phyloP scores from a whole-genome alignment of 2,797 vertebrate species.

The Tenualosa ilisha region DNA sequence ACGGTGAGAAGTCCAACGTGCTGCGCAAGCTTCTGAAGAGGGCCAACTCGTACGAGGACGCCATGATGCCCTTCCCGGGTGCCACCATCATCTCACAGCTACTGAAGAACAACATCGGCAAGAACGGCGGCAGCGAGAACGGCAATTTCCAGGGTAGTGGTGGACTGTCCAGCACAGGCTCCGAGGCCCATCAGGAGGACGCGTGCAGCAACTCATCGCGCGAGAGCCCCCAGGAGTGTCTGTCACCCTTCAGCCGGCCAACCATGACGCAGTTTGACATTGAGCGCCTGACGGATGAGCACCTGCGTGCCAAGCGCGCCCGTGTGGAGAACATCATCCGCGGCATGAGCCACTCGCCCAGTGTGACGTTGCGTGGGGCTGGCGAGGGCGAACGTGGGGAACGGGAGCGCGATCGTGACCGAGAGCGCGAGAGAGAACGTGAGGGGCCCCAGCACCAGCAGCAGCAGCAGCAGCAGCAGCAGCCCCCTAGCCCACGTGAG shows the following conservation, averaged over 20 bases:
- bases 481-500: constrained; percentile 62
- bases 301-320: constrained; percentile 96
- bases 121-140: constrained; percentile 92
- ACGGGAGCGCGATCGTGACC: background rate
- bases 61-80: constrained; percentile 96
- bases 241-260: constrained; percentile 89
- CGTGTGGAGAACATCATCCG: constrained; percentile 98
- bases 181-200: constrained; percentile 96
- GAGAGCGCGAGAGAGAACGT: constrained; percentile 36
- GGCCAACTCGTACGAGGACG: constrained; percentile 97
- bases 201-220: constrained; percentile 95
- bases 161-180: constrained; percentile 94
- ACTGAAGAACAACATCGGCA: constrained; percentile 96
- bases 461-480: constrained; percentile 46
- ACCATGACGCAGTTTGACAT: constrained; percentile 90
- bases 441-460: constrained; percentile 27
- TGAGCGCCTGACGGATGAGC: constrained; percentile 94
- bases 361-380: constrained; percentile 77
- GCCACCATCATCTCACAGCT: constrained; percentile 99
- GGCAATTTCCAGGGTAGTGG: constrained; percentile 93
- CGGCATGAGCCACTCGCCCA: constrained; percentile 98
- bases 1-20: constrained; percentile 96
- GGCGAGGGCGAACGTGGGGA: background rate
- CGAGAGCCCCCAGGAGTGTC: constrained; percentile 94
- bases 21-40: constrained; percentile 98